Evolutionary conservation across 2,797 vertebrate species (phyloP).

Genomic region (Heliangelus exortis): DNA sequence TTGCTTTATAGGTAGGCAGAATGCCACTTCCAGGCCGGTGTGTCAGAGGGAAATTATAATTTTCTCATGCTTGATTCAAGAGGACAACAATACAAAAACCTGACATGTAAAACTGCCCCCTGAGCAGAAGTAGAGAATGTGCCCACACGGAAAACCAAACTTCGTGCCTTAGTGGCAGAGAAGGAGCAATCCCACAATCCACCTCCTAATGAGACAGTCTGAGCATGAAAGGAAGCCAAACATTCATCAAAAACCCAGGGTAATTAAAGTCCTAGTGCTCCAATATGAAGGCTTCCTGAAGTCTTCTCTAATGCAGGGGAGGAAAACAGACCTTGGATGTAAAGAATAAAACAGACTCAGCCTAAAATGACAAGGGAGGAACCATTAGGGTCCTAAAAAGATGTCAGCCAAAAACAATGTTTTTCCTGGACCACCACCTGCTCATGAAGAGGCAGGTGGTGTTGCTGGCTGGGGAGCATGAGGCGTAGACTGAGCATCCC

Average conservation of each 20-base stretch:
- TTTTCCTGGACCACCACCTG: neutral
- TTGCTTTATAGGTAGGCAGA: neutral
- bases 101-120: neutral
- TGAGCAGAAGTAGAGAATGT: neutral
- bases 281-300: neutral
- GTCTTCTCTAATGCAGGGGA: neutral
- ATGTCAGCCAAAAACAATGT: neutral
- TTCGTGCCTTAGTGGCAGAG: neutral
- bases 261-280: neutral
- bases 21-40: neutral
- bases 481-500: neutral
- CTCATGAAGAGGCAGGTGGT: neutral
- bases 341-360: neutral
- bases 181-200: neutral
- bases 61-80: neutral
- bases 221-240: neutral
- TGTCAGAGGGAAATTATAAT: neutral
- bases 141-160: neutral
- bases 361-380: neutral
- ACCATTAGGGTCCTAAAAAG: neutral
- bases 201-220: neutral
- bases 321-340: neutral
- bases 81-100: neutral
- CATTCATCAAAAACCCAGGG: neutral
- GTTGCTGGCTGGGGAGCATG: fast-evolving